Conservation (phyloP, 2,113 vertebrate species). For the Oreochromis niloticus region DNA sequence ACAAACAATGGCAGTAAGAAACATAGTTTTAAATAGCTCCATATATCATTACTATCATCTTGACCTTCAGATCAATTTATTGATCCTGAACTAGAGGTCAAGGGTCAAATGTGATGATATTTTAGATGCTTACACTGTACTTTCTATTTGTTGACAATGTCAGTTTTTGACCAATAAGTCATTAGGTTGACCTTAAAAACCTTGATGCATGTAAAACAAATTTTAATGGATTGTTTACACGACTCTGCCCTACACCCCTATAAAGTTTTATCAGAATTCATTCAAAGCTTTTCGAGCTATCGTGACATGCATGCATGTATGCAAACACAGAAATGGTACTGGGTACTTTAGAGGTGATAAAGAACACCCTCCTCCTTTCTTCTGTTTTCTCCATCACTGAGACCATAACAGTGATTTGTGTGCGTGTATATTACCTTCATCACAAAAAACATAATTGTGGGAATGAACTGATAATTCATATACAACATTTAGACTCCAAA, state of each 20-base stretch:
- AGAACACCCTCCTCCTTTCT: background rate
- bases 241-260: background rate
- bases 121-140: background rate
- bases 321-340: background rate
- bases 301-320: background rate
- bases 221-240: background rate
- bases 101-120: background rate
- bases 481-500: background rate
- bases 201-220: background rate
- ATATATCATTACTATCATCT: background rate
- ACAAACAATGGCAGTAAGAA: background rate
- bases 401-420: background rate
- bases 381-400: background rate
- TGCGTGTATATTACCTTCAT: background rate
- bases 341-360: background rate
- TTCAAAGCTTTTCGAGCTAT: background rate
- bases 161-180: background rate
- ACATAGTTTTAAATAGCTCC: background rate
- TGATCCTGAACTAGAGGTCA: background rate
- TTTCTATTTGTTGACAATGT: background rate
- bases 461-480: background rate
- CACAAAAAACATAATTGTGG: background rate
- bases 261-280: background rate
- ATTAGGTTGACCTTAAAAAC: background rate
- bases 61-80: background rate